Evolutionary conservation across 2,113 vertebrate genomes (phyloP).

Genomic region (Regulus satrapa): DNA sequence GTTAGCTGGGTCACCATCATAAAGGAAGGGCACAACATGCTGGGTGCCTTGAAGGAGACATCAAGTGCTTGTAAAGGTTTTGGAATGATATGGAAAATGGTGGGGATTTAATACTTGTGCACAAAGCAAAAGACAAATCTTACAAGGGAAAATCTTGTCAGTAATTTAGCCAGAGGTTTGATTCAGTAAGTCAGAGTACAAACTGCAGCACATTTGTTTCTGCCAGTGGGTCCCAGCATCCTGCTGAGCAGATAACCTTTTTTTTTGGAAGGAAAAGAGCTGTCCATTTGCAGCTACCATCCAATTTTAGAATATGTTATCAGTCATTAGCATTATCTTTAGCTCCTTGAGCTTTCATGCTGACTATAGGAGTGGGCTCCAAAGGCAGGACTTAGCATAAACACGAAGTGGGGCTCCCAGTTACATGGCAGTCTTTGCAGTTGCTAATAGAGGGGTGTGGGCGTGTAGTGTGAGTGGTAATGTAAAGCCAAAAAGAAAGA

Average conservation of each 20-base stretch:
- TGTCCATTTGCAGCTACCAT: not conserved
- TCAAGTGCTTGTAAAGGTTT: not conserved
- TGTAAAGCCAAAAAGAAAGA: not conserved
- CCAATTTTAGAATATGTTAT: not conserved
- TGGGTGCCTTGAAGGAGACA: not conserved
- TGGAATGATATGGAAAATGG: not conserved
- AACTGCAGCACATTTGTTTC: conserved; percentile 2
- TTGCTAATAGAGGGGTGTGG: not conserved
- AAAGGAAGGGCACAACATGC: rapidly evolving
- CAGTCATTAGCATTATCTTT: not conserved
- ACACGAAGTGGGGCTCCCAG: not conserved
- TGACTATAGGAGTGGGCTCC: not conserved
- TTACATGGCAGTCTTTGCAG: not conserved
- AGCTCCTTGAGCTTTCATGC: not conserved
- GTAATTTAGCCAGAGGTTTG: conserved; percentile 3
- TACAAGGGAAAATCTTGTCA: not conserved
- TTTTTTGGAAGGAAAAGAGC: conserved; percentile 8
- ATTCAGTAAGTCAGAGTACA: not conserved
- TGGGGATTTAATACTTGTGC: not conserved
- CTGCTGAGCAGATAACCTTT: conserved; percentile 30
- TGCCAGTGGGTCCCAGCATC: not conserved
- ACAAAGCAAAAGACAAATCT: not conserved
- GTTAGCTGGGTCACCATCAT: no score
- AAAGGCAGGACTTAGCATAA: not conserved
- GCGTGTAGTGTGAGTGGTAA: not conserved